These are phyloP conservation scores for Drosophila malerkotliana DNA, from an alignment of 1,140 invertebrate genomes.

Conservation along the genomic window DNA sequence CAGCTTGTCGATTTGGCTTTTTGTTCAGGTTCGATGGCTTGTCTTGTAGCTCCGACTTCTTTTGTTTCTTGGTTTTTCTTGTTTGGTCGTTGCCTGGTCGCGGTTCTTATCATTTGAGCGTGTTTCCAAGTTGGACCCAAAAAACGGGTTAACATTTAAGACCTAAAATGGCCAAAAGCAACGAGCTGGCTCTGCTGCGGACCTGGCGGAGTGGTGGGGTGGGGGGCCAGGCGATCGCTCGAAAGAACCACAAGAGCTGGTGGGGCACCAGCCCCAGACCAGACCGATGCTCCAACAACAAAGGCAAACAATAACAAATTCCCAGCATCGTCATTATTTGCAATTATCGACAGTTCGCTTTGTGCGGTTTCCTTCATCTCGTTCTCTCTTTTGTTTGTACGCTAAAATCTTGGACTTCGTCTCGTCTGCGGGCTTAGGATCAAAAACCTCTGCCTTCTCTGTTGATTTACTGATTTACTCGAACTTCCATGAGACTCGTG, in stretches of 20 bases:
- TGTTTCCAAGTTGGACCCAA: slow-evolving; percentile 49
- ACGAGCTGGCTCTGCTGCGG: slow-evolving; percentile 16
- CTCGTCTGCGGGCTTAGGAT: slow-evolving; percentile 61
- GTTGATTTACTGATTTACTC: slow-evolving; percentile 35
- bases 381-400: slow-evolving; percentile 48
- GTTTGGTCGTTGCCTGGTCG: slow-evolving; percentile 56
- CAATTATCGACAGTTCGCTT: slow-evolving; percentile 77
- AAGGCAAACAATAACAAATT: slow-evolving; percentile 60
- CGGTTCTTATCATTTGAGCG: slow-evolving; percentile 68
- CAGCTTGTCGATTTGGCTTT: slow-evolving; percentile 14
- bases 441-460: slow-evolving; percentile 66
- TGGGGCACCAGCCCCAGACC: slow-evolving; percentile 5
- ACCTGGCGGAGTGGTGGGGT: slow-evolving; percentile 13
- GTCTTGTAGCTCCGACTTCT: slow-evolving; percentile 26
- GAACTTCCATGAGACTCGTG: slow-evolving; percentile 35
- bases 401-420: slow-evolving; percentile 59
- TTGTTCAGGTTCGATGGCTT: slow-evolving; percentile 48
- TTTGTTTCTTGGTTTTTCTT: slow-evolving; percentile 34
- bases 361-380: slow-evolving; percentile 55
- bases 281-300: slow-evolving; percentile 23
- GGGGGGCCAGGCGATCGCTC: slow-evolving; percentile 34
- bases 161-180: slow-evolving; percentile 70
- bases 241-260: slow-evolving; percentile 34
- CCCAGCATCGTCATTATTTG: slow-evolving; percentile 75
- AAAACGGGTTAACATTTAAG: slow-evolving; percentile 79